A percentile compares a stretch with the other conserved stretches of the same genome.
Evolutionary conservation across 2,113 vertebrate species (phyloP).

Genomic region (Anarrhichthys ocellatus): DNA sequence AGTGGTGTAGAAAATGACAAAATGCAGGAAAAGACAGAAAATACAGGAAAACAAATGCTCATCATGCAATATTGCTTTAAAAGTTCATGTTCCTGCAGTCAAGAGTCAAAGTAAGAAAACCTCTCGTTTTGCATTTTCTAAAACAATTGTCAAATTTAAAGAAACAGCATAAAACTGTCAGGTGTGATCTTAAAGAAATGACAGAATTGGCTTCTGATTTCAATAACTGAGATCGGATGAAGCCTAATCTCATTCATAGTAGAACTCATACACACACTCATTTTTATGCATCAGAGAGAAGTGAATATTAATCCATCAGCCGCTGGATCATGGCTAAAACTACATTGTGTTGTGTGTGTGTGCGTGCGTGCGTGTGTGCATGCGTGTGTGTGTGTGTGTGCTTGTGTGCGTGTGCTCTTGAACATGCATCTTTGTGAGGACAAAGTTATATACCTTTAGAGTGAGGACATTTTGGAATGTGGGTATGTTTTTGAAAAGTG

Average conservation of each 20-base stretch:
- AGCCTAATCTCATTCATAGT: conserved; percentile 11
- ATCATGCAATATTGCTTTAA: background rate
- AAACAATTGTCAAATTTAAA: too few relatives aligned
- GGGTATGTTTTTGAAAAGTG: background rate
- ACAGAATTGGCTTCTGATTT: background rate
- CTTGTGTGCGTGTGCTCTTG: conserved; percentile 2
- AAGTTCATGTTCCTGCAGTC: background rate
- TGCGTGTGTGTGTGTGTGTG: background rate
- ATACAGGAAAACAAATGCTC: too few relatives aligned
- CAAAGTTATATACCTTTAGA: background rate
- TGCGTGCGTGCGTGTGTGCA: conserved; percentile 5
- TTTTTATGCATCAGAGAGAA: background rate
- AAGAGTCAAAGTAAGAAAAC: too few relatives aligned
- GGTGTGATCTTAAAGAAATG: background rate
- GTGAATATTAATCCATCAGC: conserved; percentile 28
- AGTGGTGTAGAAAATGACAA: background rate
- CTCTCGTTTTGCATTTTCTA: too few relatives aligned
- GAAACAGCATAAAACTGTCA: background rate
- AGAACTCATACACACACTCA: conserved; percentile 2
- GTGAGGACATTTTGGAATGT: background rate
- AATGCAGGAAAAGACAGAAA: too few relatives aligned
- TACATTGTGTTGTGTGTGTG: background rate
- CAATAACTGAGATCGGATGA: background rate
- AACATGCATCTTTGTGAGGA: background rate
- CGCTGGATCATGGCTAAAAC: conserved; percentile 14